A percentile compares a stretch with the other conserved stretches of the same genome.
Evolutionary conservation across 1,140 invertebrate genomes (phyloP).

Genomic region (Melanaphis sacchari): DNA sequence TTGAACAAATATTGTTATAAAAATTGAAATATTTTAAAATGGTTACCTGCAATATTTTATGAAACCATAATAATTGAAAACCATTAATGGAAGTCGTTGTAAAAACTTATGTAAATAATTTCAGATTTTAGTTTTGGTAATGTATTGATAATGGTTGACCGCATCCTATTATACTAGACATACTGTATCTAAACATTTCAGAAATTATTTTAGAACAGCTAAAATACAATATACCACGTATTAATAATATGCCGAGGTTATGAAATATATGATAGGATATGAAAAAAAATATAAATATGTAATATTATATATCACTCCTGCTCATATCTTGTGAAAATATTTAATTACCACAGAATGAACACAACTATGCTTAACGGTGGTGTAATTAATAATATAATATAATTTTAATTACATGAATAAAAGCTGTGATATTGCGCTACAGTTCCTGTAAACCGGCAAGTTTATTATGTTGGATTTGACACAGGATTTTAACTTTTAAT

Average conservation of each 20-base stretch:
- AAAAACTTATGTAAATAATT: not conserved
- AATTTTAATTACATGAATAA: slow-evolving; percentile 49
- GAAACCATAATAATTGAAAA: not conserved
- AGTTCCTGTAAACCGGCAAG: not conserved
- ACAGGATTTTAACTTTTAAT: slow-evolving; percentile 46
- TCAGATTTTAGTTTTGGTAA: not conserved
- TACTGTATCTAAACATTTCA: not conserved
- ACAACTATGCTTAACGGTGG: not conserved
- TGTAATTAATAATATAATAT: too few relatives aligned
- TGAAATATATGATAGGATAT: not conserved
- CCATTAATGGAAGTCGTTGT: not conserved
- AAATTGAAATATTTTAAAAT: not conserved
- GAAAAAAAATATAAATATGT: not conserved
- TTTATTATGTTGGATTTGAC: slow-evolving; percentile 42
- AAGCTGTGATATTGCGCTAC: not conserved
- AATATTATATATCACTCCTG: not conserved
- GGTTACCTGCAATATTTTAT: not conserved
- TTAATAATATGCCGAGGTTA: not conserved
- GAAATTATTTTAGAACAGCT: not conserved
- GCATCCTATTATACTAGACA: not conserved
- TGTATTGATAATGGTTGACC: not conserved
- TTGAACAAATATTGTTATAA: not conserved
- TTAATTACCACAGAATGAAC: not conserved
- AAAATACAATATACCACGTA: not conserved
- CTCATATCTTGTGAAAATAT: not conserved